Conservation (phyloP, 2,113 vertebrate genomes). For the Sardina pilchardus region DNA sequence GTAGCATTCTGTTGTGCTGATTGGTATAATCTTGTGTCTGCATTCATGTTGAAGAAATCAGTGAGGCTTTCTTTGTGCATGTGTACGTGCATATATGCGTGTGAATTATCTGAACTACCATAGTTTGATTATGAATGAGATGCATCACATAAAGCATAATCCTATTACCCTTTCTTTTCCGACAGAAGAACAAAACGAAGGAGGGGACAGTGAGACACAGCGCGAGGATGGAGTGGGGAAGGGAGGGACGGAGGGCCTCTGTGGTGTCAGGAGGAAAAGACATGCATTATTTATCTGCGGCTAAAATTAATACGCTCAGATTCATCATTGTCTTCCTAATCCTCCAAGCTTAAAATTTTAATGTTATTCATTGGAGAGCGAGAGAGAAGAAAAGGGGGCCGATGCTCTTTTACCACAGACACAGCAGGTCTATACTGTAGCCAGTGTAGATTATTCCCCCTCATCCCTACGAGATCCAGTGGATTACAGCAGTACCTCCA, state of each 20-base stretch:
- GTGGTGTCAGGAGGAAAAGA: not conserved
- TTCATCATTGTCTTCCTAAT: conserved; percentile 52
- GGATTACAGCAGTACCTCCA: not conserved
- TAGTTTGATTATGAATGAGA: not conserved
- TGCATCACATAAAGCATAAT: not conserved
- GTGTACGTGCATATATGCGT: not conserved
- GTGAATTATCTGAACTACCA: not conserved
- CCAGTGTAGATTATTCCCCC: not conserved
- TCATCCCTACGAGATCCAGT: conserved; percentile 6
- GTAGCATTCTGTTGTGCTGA: not conserved
- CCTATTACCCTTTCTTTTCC: not conserved
- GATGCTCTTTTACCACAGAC: conserved; percentile 22
- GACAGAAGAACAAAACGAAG: not conserved
- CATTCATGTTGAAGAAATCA: not conserved
- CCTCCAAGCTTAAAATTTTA: conserved; percentile 53
- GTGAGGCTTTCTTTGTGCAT: not conserved
- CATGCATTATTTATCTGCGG: conserved; percentile 54
- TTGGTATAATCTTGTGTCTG: conserved; percentile 4
- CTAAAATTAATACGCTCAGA: conserved; percentile 58
- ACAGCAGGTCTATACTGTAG: not conserved
- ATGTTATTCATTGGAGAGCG: conserved; percentile 43
- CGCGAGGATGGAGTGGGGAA: conserved; percentile 24
- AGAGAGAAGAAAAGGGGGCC: conserved; percentile 29
- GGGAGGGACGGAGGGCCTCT: not conserved
- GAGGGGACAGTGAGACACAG: not conserved